Evolutionary conservation across 2,113 vertebrate species (phyloP).

Genomic region (Apaloderma vittatum): DNA sequence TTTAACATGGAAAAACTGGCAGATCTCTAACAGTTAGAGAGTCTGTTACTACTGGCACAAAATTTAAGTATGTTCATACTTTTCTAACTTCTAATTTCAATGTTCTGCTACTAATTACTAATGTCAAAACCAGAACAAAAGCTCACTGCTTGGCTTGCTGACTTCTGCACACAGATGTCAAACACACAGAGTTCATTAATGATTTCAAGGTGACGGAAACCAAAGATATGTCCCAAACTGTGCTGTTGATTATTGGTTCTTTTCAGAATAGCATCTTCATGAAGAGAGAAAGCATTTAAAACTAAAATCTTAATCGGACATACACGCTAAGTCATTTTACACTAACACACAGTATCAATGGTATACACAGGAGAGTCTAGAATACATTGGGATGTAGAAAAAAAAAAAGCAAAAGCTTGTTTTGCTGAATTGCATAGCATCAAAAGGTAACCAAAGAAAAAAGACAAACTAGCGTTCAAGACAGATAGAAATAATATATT

Average conservation of each 20-base stretch:
- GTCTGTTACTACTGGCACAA: conserved; percentile 43
- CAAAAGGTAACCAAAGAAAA: not conserved
- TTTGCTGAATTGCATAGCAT: not conserved
- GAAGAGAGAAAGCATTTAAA: not conserved
- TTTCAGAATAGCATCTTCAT: conserved; percentile 46
- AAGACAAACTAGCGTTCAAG: not conserved
- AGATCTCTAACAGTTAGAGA: conserved; percentile 30
- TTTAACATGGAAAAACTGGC: conserved; percentile 56
- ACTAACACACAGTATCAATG: not conserved
- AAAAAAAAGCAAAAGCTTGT: not conserved
- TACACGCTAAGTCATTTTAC: not conserved
- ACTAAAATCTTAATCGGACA: not conserved
- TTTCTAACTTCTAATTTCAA: conserved; percentile 65
- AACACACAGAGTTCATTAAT: conserved; percentile 66
- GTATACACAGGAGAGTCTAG: not conserved
- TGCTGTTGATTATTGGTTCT: conserved; percentile 36
- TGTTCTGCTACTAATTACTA: conserved; percentile 72
- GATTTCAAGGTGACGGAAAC: conserved; percentile 71
- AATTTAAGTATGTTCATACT: conserved; percentile 43
- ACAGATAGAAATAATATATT: not conserved
- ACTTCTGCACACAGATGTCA: conserved; percentile 58
- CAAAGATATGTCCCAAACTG: conserved; percentile 33
- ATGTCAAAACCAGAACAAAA: conserved; percentile 69
- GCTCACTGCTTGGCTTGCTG: conserved; percentile 55
- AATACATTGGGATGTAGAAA: not conserved